Percentiles rank a stretch among this genome's conserved stretches.
Conservation (phyloP, 2,797 vertebrate species). For the Linurgus olivaceus region DNA sequence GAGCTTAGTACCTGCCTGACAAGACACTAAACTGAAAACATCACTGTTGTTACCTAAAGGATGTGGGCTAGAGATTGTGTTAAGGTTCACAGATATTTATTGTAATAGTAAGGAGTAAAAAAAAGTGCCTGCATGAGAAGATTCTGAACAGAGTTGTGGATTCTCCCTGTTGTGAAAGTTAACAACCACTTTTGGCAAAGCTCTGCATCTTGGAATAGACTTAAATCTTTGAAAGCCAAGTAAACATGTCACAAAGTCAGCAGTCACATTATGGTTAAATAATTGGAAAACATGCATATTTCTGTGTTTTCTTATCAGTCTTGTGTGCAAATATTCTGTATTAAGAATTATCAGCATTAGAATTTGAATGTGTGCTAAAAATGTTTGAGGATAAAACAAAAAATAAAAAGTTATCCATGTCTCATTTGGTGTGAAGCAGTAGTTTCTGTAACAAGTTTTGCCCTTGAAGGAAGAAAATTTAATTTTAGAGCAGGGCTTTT, state of each 20-base stretch:
- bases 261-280: background rate
- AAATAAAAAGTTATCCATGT: background rate
- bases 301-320: background rate
- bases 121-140: background rate
- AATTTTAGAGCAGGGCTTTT: background rate
- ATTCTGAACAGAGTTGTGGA: background rate
- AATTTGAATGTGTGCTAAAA: background rate
- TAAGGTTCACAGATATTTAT: background rate
- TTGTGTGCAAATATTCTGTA: background rate
- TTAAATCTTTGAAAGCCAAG: background rate
- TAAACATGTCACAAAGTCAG: constrained; percentile 23
- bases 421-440: background rate
- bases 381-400: background rate
- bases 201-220: background rate
- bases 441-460: background rate
- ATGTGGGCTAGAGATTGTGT: background rate
- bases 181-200: background rate
- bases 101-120: background rate
- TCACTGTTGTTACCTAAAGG: background rate
- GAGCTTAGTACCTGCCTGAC: background rate
- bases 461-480: background rate
- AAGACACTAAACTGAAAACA: background rate
- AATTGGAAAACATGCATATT: background rate
- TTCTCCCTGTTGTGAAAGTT: background rate
- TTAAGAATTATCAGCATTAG: background rate